Conservation (phyloP, 2,888 invertebrate species). For the Drosophila fungiperda region DNA sequence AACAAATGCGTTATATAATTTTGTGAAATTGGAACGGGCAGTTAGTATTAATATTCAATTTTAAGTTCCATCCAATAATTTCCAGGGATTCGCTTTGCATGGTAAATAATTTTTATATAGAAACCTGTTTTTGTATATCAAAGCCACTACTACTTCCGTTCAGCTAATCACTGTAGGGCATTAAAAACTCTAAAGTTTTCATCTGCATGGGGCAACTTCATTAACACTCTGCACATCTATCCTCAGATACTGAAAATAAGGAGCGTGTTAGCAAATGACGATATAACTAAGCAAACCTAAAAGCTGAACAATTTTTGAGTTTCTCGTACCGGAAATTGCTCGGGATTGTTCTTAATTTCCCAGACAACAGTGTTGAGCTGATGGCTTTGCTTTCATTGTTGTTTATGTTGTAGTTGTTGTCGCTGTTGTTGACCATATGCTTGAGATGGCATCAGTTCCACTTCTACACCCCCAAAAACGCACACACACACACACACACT, state of each 20-base stretch:
- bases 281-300: constrained; percentile 31
- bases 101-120: not conserved
- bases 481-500: constrained; percentile 22
- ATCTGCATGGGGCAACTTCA: constrained; percentile 6
- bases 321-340: constrained; percentile 78
- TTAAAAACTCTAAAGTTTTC: constrained; percentile 37
- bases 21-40: no score
- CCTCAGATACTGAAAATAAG: not conserved
- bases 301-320: constrained; percentile 69
- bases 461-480: constrained; percentile 52
- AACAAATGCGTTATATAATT: constrained; percentile 30
- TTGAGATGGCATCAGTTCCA: constrained; percentile 75
- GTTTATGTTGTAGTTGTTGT: constrained; percentile 31
- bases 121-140: not conserved
- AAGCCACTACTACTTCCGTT: constrained; percentile 49
- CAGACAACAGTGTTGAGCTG: constrained; percentile 67
- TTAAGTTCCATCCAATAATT: not conserved
- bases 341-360: constrained; percentile 79
- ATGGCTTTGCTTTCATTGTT: constrained; percentile 49
- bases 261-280: constrained; percentile 16
- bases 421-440: constrained; percentile 69
- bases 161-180: constrained; percentile 61
- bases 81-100: not conserved
- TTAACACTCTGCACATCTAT: constrained; percentile 24
- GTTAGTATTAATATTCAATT: not conserved